Percentiles rank a stretch among this genome's conserved stretches.
These are phyloP conservation scores for Onchidella celtica DNA, from an alignment of 2,888 invertebrate genomes.

Conservation along the genomic window DNA sequence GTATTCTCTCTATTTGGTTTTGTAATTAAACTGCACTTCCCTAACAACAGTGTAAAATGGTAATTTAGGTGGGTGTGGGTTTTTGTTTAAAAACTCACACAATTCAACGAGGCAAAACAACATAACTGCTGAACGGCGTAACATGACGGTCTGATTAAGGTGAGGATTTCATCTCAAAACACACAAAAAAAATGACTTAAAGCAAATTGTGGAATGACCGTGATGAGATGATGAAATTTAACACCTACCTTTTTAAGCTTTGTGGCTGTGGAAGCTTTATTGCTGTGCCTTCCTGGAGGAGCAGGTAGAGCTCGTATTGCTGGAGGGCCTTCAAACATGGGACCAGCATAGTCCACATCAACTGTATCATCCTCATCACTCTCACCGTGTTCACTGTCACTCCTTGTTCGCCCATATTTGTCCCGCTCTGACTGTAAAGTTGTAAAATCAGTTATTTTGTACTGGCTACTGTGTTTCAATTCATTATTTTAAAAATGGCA, in stretches of 20 bases:
- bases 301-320: not conserved
- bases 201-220: not conserved
- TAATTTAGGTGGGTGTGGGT: too few species aligned
- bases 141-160: too few species aligned
- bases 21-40: too few species aligned
- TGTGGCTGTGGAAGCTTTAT: not conserved
- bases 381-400: constrained; percentile 37
- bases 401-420: constrained; percentile 25
- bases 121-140: too few species aligned
- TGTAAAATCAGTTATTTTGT: not conserved
- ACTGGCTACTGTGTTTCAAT: not conserved
- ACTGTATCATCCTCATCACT: not conserved
- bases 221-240: not conserved
- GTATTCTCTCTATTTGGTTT: too few species aligned
- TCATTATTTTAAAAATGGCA: too few species aligned
- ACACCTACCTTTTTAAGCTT: constrained; percentile 32
- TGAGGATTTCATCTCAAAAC: too few species aligned
- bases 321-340: not conserved
- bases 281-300: not conserved
- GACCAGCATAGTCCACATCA: too few species aligned
- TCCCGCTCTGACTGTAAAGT: constrained; percentile 1
- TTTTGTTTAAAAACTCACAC: too few species aligned
- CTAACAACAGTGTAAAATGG: too few species aligned
- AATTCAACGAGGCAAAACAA: too few species aligned
- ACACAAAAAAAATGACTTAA: too few species aligned